Conservation (phyloP, 2,888 invertebrate genomes). For the Diaprepes abbreviatus region DNA sequence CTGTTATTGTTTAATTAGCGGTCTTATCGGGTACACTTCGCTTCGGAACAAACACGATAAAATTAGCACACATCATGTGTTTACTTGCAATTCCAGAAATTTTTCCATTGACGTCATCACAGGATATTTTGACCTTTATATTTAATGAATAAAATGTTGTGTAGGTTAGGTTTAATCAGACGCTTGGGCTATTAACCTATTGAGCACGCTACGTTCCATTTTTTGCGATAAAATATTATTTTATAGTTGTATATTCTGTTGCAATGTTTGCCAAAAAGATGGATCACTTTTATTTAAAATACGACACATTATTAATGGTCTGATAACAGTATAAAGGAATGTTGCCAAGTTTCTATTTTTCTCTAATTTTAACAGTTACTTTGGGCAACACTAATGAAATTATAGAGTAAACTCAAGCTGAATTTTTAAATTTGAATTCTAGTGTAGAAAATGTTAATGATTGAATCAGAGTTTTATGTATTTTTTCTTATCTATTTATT, state of each 20-base stretch:
- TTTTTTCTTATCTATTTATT: no score
- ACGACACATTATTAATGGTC: neutral
- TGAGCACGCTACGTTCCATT: slow-evolving; percentile 40
- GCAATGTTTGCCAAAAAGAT: slow-evolving; percentile 13
- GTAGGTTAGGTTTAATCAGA: slow-evolving; percentile 48
- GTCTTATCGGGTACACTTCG: slow-evolving; percentile 20
- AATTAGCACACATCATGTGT: slow-evolving; percentile 34
- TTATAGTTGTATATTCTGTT: slow-evolving; percentile 2
- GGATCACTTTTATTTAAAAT: neutral
- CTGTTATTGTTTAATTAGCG: neutral
- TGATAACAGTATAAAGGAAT: neutral
- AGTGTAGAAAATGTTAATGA: no score
- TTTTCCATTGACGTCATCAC: slow-evolving; percentile 43
- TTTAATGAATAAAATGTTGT: slow-evolving; percentile 47
- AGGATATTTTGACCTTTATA: slow-evolving; percentile 46
- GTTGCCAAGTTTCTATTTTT: neutral
- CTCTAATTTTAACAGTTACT: no score
- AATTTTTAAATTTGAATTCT: no score
- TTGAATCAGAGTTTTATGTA: no score
- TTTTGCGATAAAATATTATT: slow-evolving; percentile 23
- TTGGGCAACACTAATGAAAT: no score
- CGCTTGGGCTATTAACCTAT: slow-evolving; percentile 46
- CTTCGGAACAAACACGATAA: slow-evolving; percentile 23
- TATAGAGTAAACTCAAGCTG: no score
- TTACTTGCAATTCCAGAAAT: slow-evolving; percentile 40